These are phyloP conservation scores for Mus pahari DNA, from an alignment of 2,113 vertebrate species.

Conservation along the genomic window DNA sequence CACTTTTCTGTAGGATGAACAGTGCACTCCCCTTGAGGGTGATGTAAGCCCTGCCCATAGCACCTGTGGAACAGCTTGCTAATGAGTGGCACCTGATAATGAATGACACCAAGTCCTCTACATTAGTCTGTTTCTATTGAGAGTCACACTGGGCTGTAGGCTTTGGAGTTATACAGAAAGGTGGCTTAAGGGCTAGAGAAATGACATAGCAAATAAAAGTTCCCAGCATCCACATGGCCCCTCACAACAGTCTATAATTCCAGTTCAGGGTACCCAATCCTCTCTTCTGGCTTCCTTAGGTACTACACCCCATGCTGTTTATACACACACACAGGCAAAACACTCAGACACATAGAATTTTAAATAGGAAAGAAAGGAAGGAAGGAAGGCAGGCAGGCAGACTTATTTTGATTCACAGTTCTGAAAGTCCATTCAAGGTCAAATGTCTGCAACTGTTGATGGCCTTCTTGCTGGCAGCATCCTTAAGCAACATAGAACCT, in stretches of 20 bases:
- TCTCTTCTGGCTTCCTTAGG: not conserved
- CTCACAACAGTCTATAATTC: not conserved
- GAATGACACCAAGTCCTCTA: not conserved
- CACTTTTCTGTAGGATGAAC: not conserved
- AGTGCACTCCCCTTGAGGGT: not conserved
- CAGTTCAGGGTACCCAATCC: not conserved
- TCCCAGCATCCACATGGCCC: not conserved
- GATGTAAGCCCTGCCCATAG: not conserved
- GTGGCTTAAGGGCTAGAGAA: not conserved
- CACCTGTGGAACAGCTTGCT: not conserved
- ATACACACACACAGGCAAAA: not conserved
- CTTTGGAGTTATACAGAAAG: not conserved
- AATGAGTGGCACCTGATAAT: not conserved
- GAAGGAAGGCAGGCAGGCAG: not conserved
- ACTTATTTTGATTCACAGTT: not conserved
- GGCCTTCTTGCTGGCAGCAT: not conserved
- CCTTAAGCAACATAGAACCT: too few relatives aligned
- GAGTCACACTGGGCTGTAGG: not conserved
- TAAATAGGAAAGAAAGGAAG: not conserved
- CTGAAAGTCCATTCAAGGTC: not conserved
- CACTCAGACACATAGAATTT: not conserved
- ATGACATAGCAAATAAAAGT: too few relatives aligned
- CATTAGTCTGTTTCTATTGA: not conserved
- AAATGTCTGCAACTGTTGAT: not conserved
- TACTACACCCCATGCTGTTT: not conserved